phyloP scores from a whole-genome alignment of 2,888 invertebrate genomes.

The Tortricodes alternella region DNA sequence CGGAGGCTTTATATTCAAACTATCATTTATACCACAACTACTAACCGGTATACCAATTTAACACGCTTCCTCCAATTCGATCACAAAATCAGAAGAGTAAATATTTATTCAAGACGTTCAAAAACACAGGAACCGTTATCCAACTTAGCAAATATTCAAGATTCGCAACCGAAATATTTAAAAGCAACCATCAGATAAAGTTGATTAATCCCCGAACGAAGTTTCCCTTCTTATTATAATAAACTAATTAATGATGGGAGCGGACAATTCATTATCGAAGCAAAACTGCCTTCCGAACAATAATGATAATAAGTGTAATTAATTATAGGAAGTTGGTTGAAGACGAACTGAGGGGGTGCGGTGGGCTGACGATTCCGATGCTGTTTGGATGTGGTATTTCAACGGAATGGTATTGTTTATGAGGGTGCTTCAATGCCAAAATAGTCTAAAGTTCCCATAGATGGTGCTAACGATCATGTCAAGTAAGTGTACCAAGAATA shows the following conservation, averaged over 20 bases:
- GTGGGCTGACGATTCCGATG: conserved; percentile 43
- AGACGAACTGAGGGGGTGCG: conserved; percentile 68
- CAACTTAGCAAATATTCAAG: conserved; percentile 23
- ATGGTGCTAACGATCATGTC: too few relatives aligned
- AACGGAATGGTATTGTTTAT: neutral
- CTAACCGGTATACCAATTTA: too few relatives aligned
- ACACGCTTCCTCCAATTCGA: too few relatives aligned
- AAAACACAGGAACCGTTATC: neutral
- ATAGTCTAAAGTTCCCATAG: too few relatives aligned
- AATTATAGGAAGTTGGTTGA: conserved; percentile 81
- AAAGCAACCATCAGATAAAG: conserved; percentile 75
- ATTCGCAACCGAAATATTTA: conserved; percentile 46
- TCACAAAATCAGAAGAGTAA: too few relatives aligned
- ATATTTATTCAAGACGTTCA: too few relatives aligned
- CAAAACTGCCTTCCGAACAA: conserved; percentile 83
- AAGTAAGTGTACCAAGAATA: too few relatives aligned
- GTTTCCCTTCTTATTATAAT: conserved; percentile 80
- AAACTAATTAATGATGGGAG: conserved; percentile 82
- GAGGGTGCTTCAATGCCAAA: too few relatives aligned
- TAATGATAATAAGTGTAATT: conserved; percentile 83
- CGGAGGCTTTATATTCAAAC: too few relatives aligned
- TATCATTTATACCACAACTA: too few relatives aligned
- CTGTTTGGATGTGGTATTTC: conserved; percentile 47
- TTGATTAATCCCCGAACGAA: conserved; percentile 78
- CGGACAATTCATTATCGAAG: conserved; percentile 82